Evolutionary conservation across 2,797 vertebrate species (phyloP).

Genomic region (Orestias chungarensis): DNA sequence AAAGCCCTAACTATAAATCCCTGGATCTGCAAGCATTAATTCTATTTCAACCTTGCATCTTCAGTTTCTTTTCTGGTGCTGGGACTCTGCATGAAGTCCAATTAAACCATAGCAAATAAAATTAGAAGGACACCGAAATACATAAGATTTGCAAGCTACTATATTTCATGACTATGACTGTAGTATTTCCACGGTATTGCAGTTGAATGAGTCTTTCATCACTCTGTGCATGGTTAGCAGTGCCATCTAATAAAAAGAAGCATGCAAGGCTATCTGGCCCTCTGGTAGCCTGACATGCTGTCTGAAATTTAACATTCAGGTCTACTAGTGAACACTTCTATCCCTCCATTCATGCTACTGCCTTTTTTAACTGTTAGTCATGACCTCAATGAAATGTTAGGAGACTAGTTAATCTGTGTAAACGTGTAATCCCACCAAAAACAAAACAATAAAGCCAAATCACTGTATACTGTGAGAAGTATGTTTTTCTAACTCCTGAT

Average conservation of each 20-base stretch:
- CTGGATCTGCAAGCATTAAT: background rate
- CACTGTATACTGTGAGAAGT: background rate
- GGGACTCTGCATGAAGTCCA: background rate
- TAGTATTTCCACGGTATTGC: background rate
- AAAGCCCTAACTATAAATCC: no score
- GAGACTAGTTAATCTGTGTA: background rate
- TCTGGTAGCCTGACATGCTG: background rate
- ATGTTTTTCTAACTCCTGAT: background rate
- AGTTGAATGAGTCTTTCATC: conserved; percentile 11
- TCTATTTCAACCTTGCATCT: background rate
- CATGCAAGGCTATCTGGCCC: background rate
- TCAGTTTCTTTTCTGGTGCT: background rate
- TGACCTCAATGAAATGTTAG: background rate
- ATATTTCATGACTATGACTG: background rate
- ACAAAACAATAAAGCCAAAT: no score
- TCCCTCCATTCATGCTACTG: background rate
- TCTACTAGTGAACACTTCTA: background rate
- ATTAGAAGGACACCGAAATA: background rate
- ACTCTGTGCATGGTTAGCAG: background rate
- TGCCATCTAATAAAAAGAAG: background rate
- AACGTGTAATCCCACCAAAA: no score
- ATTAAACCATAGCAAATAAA: background rate
- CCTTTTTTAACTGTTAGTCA: background rate
- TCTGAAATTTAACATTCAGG: background rate
- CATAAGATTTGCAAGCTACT: background rate